Percentiles rank a stretch among this genome's conserved stretches.
phyloP scores from a whole-genome alignment of 2,113 vertebrate species.

The Meles meles region DNA sequence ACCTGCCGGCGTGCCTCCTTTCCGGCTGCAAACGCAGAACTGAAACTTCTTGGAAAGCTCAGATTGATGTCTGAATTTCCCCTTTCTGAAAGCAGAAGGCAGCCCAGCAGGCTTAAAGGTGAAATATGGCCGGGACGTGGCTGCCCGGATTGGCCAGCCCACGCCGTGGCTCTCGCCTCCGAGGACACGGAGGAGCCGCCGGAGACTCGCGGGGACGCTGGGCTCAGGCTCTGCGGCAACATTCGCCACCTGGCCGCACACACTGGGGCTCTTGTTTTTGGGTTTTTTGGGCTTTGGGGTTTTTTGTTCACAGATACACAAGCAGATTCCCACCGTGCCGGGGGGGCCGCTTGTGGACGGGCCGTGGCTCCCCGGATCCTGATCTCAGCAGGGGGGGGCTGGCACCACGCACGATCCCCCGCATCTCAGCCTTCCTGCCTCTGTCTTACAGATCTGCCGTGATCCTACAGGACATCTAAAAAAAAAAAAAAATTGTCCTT shows the following conservation, averaged over 20 bases:
- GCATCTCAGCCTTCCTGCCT: fast-evolving
- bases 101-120: not conserved
- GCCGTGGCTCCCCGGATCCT: fast-evolving
- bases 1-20: constrained; percentile 53
- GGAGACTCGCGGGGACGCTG: fast-evolving
- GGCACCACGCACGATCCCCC: fast-evolving
- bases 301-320: not conserved
- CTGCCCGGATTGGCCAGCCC: fast-evolving
- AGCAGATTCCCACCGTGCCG: fast-evolving
- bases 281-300: not conserved
- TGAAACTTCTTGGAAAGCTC: constrained; percentile 40
- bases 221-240: not conserved
- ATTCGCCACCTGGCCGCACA: fast-evolving
- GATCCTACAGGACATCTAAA: not conserved
- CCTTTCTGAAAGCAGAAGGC: constrained; percentile 30
- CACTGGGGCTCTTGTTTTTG: not conserved
- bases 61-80: not conserved
- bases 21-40: not conserved
- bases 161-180: fast-evolving
- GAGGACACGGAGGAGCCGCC: not conserved
- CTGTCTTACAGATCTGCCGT: not conserved
- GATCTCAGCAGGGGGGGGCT: fast-evolving
- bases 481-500: not conserved
- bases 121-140: not conserved
- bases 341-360: fast-evolving